Conservation (phyloP, 2,113 vertebrate genomes). For the Mystacornis crossleyi region DNA sequence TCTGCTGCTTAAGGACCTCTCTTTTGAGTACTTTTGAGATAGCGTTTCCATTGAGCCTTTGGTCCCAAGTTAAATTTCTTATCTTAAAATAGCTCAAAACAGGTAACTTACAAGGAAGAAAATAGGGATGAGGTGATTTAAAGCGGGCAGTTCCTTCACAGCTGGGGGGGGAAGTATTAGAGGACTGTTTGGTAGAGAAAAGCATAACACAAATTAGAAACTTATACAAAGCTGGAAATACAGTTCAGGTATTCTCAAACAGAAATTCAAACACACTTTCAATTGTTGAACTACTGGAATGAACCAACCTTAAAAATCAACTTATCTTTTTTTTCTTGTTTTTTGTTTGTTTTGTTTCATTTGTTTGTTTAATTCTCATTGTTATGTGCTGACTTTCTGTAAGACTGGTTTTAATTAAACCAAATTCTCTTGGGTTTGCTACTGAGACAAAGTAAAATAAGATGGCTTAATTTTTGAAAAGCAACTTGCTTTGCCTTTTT, state of each 20-base stretch:
- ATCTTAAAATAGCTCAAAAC: not conserved
- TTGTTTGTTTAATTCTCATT: not conserved
- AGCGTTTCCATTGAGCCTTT: not conserved
- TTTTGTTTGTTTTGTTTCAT: not conserved
- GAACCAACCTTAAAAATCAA: not conserved
- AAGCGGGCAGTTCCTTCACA: not conserved
- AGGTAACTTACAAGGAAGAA: not conserved
- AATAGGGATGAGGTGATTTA: not conserved
- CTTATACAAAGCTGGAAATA: not conserved
- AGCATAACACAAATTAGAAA: not conserved
- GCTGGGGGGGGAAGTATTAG: not conserved
- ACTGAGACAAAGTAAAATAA: not conserved
- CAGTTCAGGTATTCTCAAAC: not conserved
- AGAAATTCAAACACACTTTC: not conserved
- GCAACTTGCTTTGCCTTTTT: not conserved
- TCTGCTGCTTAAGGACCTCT: not conserved
- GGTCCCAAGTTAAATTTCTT: not conserved
- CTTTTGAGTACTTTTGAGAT: not conserved
- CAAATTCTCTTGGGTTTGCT: not conserved
- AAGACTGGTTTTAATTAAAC: not conserved
- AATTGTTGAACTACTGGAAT: not conserved
- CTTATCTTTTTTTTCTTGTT: not conserved
- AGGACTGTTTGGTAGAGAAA: not conserved
- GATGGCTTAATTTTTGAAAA: not conserved
- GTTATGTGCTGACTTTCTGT: not conserved